These are phyloP conservation scores for Hypselothyrea guttata DNA, from an alignment of 2,888 invertebrate genomes.

Conservation along the genomic window DNA sequence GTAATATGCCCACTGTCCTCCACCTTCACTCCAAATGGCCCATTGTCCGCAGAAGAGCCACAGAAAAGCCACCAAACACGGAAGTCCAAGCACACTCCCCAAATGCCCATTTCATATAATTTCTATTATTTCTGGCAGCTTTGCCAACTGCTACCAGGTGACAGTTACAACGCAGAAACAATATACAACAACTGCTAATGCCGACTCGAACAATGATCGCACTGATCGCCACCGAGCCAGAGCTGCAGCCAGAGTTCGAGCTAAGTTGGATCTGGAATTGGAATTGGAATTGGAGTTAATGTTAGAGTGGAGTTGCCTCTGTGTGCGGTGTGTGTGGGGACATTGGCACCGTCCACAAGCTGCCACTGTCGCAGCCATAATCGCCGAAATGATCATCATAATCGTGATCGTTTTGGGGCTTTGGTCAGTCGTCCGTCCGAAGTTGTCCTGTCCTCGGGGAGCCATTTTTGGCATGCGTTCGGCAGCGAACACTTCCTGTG, in stretches of 20 bases:
- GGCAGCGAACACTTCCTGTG: conserved; percentile 71
- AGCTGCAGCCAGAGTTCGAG: conserved; percentile 1
- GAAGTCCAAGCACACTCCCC: conserved; percentile 70
- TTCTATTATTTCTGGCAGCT: conserved; percentile 72
- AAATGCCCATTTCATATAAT: conserved; percentile 75
- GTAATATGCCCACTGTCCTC: not conserved
- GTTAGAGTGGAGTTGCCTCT: conserved; percentile 25
- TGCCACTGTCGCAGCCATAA: conserved; percentile 52
- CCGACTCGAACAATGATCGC: conserved; percentile 26
- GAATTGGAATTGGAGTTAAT: conserved; percentile 23
- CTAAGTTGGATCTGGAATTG: not conserved
- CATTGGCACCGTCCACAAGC: conserved; percentile 50
- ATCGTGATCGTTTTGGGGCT: conserved; percentile 67
- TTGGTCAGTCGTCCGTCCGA: conserved; percentile 39
- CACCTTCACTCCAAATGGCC: conserved; percentile 46
- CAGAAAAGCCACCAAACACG: conserved; percentile 54
- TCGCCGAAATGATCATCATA: conserved; percentile 69
- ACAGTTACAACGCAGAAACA: conserved; percentile 74
- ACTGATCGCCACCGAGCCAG: conserved; percentile 40
- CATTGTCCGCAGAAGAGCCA: conserved; percentile 50
- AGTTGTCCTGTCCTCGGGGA: conserved; percentile 68
- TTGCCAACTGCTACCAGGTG: conserved; percentile 70
- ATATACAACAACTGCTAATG: conserved; percentile 64
- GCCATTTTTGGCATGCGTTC: conserved; percentile 73
- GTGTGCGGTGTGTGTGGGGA: conserved; percentile 42